Conservation (phyloP, 2,888 invertebrate species). For the Ganaspis brasiliensis region DNA sequence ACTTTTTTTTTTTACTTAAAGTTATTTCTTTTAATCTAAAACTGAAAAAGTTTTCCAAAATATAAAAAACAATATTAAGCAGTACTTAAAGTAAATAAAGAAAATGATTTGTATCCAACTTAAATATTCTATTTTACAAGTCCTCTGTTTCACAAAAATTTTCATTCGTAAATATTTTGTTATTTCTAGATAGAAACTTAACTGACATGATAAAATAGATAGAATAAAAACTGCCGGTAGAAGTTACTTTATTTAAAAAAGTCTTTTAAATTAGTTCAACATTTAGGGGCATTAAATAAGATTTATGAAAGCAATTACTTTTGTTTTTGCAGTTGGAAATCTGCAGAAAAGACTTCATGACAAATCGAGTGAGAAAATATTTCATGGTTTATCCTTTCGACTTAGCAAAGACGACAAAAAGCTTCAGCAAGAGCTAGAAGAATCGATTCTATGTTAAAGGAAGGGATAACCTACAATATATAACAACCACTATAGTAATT, state of each 20-base stretch:
- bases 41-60: too few species aligned
- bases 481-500: constrained; percentile 11
- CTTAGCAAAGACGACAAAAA: constrained; percentile 23
- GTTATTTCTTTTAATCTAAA: too few species aligned
- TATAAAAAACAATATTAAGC: too few species aligned
- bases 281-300: constrained; percentile 5
- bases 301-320: constrained; percentile 20
- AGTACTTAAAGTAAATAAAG: too few species aligned
- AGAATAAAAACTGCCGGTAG: background rate
- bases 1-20: too few species aligned
- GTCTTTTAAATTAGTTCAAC: background rate
- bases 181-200: too few species aligned
- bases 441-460: constrained; percentile 16
- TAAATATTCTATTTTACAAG: too few species aligned
- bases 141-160: too few species aligned
- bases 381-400: constrained; percentile 1
- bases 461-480: background rate
- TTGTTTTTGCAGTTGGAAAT: background rate
- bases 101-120: too few species aligned
- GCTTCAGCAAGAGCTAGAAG: constrained; percentile 16
- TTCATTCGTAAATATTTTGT: too few species aligned
- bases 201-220: background rate
- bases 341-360: constrained; percentile 22
- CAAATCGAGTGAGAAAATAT: constrained; percentile 29
- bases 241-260: background rate